These are phyloP conservation scores for Argopecten irradians DNA, from an alignment of 1,140 invertebrate genomes.

Conservation along the genomic window DNA sequence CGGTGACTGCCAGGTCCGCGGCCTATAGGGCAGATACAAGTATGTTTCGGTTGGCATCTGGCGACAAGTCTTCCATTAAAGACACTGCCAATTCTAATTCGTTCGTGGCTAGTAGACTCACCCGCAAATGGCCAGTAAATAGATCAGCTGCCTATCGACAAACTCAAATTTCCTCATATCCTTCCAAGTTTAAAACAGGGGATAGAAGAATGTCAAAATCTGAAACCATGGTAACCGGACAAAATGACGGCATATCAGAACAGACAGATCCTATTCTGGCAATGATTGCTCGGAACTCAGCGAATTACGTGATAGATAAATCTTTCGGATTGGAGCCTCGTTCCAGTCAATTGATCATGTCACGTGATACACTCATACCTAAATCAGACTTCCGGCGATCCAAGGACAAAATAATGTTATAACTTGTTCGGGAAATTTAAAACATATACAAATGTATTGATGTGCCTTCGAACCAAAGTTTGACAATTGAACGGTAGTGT, in stretches of 20 bases:
- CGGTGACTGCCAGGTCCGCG: not conserved
- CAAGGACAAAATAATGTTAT: not conserved
- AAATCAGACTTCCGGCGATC: not conserved
- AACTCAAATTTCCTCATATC: constrained; percentile 2
- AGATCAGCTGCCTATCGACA: not conserved
- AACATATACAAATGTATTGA: not conserved
- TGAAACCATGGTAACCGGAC: not conserved
- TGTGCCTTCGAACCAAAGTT: too few species aligned
- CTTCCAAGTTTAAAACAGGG: not conserved
- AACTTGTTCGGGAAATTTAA: not conserved
- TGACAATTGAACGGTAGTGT: too few species aligned
- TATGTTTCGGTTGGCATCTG: not conserved
- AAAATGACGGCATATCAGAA: not conserved
- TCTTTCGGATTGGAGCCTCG: not conserved
- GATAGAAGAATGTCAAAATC: not conserved
- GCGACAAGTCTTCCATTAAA: not conserved
- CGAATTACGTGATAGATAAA: not conserved
- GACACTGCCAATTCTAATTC: not conserved
- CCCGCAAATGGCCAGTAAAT: not conserved
- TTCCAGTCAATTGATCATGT: not conserved
- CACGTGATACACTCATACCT: not conserved
- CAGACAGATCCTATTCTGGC: not conserved
- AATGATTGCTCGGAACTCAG: not conserved
- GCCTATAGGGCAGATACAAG: not conserved
- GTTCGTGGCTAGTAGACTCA: not conserved